These are phyloP conservation scores for Pogonophryne albipinna DNA, from an alignment of 2,797 vertebrate species.

Conservation along the genomic window DNA sequence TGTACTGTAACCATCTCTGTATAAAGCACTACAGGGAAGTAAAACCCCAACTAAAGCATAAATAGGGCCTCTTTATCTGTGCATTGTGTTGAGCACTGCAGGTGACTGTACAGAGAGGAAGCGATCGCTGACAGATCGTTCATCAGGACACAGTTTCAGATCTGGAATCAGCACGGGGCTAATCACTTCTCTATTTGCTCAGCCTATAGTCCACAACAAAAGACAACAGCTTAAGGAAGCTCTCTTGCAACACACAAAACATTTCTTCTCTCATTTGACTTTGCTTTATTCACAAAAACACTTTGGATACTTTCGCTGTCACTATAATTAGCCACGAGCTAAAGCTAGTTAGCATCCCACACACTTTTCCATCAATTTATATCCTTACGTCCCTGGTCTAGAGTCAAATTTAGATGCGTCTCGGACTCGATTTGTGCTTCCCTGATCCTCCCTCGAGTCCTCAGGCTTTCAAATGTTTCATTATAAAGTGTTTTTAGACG, in stretches of 20 bases:
- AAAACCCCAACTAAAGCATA: too few relatives aligned
- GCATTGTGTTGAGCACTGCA: neutral
- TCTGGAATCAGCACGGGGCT: constrained; percentile 61
- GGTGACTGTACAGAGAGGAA: constrained; percentile 14
- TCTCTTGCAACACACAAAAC: neutral
- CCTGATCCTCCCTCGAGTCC: too few relatives aligned
- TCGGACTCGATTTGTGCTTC: too few relatives aligned
- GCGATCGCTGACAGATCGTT: constrained; percentile 58
- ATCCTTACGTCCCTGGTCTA: too few relatives aligned
- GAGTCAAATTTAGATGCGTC: too few relatives aligned
- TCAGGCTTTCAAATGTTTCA: too few relatives aligned
- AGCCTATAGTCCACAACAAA: constrained; percentile 34
- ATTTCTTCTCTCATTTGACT: neutral
- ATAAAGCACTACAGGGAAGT: too few relatives aligned
- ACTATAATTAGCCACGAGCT: neutral
- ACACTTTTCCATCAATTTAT: too few relatives aligned
- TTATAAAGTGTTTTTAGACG: too few relatives aligned
- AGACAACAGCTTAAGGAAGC: constrained; percentile 12
- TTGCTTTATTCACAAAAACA: neutral
- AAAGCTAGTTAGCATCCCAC: neutral
- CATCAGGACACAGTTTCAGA: constrained; percentile 49
- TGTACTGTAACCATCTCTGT: too few relatives aligned
- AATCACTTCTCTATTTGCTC: constrained; percentile 47
- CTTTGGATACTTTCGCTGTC: neutral
- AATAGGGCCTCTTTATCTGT: neutral